Percentiles rank a stretch among this genome's conserved stretches.
These are phyloP conservation scores for Pristionchus arcanus DNA, from an alignment of 2,888 invertebrate species.

Conservation along the genomic window DNA sequence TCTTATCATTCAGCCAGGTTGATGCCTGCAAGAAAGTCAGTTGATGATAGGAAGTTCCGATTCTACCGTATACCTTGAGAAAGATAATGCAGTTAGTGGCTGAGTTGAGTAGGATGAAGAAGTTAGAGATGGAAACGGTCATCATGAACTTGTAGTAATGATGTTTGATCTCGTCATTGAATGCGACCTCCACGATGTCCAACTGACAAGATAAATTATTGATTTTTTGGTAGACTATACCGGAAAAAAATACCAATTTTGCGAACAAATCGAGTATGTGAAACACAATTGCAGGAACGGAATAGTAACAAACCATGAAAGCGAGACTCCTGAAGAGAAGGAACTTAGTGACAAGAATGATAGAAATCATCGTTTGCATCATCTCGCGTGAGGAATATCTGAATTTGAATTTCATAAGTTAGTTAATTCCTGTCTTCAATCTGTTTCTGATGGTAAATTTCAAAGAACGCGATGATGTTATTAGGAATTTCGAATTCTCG, in stretches of 20 bases:
- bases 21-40: constrained; percentile 61
- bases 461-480: neutral
- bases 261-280: neutral
- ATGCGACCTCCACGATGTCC: constrained; percentile 72
- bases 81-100: constrained; percentile 77
- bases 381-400: constrained; percentile 63
- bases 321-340: constrained; percentile 72
- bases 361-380: constrained; percentile 73
- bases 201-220: constrained; percentile 61
- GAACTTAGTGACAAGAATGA: constrained; percentile 74
- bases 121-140: constrained; percentile 69
- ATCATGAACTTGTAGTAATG: constrained; percentile 38
- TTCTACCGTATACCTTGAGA: constrained; percentile 59
- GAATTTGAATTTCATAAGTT: neutral
- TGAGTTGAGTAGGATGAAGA: constrained; percentile 74
- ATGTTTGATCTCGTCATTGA: constrained; percentile 57
- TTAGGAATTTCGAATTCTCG: neutral
- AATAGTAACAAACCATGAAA: constrained; percentile 64
- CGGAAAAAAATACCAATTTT: too few species aligned
- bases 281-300: neutral
- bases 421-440: neutral
- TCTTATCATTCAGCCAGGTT: constrained; percentile 69
- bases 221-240: neutral
- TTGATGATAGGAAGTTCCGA: neutral
- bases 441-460: neutral